Percentiles rank a stretch among this genome's conserved stretches.
Conservation (phyloP, 1,140 invertebrate species). For the Mycetomoellerius zeteki region DNA sequence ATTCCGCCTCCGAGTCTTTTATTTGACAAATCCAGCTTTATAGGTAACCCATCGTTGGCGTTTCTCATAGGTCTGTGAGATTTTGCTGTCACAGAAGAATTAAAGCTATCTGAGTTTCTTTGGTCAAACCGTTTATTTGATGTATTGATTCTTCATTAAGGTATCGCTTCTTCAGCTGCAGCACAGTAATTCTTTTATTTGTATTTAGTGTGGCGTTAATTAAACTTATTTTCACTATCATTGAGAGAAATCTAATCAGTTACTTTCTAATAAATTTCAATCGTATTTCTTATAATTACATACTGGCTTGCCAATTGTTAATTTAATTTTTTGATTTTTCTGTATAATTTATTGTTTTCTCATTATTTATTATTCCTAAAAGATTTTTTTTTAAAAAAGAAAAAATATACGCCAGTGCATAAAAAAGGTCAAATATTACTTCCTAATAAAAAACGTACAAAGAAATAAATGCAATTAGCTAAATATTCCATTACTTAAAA, state of each 20-base stretch:
- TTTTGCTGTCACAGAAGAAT: slow-evolving; percentile 33
- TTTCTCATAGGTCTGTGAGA: slow-evolving; percentile 23
- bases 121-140: not conserved
- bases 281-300: not conserved
- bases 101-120: slow-evolving; percentile 37
- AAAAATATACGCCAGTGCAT: too few relatives aligned
- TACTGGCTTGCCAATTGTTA: not conserved
- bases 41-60: not conserved
- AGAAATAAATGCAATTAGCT: too few relatives aligned
- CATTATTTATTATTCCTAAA: not conserved
- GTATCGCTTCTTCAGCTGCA: not conserved
- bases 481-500: too few relatives aligned
- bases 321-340: not conserved
- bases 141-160: slow-evolving; percentile 54
- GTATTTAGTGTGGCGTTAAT: not conserved
- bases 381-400: too few relatives aligned
- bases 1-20: slow-evolving; percentile 55
- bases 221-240: not conserved
- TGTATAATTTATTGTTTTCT: not conserved
- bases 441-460: too few relatives aligned
- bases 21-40: slow-evolving; percentile 31
- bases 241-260: not conserved
- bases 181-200: not conserved
- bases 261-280: not conserved
- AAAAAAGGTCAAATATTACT: too few relatives aligned